Evolutionary conservation across 2,113 vertebrate species (phyloP), one percentile per base, ranked within the genome.

Genomic region (Chionodraco myersi): DNA sequence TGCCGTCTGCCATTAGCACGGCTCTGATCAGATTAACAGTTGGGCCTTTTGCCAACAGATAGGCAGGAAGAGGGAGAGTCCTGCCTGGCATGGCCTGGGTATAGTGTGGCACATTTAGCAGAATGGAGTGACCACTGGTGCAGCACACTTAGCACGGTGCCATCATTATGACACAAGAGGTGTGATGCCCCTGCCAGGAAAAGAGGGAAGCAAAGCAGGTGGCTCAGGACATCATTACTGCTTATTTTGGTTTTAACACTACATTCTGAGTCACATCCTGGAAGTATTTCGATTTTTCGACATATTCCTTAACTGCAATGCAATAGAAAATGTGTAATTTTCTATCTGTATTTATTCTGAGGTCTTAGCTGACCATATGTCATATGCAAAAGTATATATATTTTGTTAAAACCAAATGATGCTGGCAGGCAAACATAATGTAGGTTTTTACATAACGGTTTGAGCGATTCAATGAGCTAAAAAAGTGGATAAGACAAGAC

Each of bases 21-120:
- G 79, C 75, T 92, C 89, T 90, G 86, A 80, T 86, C 86, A 68
- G 65, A 78, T 94, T 88, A 84, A 83, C 88, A 56, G 53, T n/a
- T 49, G 81, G 77, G 70, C 80, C 48, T 44, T 58, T 11, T 49
- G 88, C 92, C 91, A 87, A 71, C 26, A 8, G 13, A 85, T 84
- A 71, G 47, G 54, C 70, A 86, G 15, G 45, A 63, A 56, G 72
- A 75, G 63, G 60, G 58, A 77, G 68, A 80, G 79, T 36, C 47
- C 72, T 81, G 68, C 66, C 80, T 87, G 87, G 81, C 88, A 70
- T 74, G 79, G 86, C 26, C 45, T 14, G n/a, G 67, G 70, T 74
- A 56, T 70, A 75, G 89, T 72, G 72, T 30, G 86, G 80, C 72
- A 77, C 75, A 89, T 80, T 91, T 90, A 93, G 88, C 86, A 86